phyloP scores from a whole-genome alignment of 23 tunicate genomes.

The Ascidia mentula region DNA sequence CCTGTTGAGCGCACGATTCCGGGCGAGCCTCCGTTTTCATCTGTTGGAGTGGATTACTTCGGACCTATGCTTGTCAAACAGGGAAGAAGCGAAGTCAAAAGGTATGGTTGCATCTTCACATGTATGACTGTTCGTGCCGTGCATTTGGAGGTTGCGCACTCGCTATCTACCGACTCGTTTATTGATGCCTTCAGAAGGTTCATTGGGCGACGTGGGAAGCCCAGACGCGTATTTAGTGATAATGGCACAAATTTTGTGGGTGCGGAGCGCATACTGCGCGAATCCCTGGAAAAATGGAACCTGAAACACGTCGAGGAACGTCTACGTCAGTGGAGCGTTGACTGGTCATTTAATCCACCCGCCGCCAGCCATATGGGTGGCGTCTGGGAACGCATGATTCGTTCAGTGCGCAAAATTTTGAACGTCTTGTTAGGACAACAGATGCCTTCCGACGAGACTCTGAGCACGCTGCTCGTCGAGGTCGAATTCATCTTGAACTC shows the following conservation, averaged over 20 bases:
- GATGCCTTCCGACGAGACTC: conserved; percentile 1
- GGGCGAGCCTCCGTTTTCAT: not conserved
- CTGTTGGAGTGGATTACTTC: conserved; percentile 25
- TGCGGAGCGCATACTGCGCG: too few species aligned
- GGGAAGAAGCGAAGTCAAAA: conserved; percentile 26
- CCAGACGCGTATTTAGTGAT: too few species aligned
- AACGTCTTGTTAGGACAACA: conserved; percentile 1
- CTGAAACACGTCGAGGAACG: not conserved
- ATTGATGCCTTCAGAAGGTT: conserved; percentile 5
- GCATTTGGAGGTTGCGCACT: conserved; percentile 25
- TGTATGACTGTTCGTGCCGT: conserved; percentile 26
- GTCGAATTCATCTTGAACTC: conserved; percentile 23
- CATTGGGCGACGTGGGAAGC: conserved; percentile 10
- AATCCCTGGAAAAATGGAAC: too few species aligned
- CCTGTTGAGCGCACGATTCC: too few species aligned
- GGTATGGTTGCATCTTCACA: conserved; percentile 22
- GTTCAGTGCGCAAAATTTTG: conserved; percentile 19
- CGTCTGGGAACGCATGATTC: conserved; percentile 23
- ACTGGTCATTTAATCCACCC: conserved; percentile 5
- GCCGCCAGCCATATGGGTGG: conserved; percentile 22
- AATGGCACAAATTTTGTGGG: too few species aligned
- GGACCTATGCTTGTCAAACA: conserved; percentile 13
- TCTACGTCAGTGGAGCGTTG: conserved; percentile 7
- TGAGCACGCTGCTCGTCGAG: conserved; percentile 13
- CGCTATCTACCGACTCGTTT: conserved; percentile 12